Evolutionary conservation across 2,888 invertebrate genomes (phyloP).

Genomic region (Dasypolia templi): DNA sequence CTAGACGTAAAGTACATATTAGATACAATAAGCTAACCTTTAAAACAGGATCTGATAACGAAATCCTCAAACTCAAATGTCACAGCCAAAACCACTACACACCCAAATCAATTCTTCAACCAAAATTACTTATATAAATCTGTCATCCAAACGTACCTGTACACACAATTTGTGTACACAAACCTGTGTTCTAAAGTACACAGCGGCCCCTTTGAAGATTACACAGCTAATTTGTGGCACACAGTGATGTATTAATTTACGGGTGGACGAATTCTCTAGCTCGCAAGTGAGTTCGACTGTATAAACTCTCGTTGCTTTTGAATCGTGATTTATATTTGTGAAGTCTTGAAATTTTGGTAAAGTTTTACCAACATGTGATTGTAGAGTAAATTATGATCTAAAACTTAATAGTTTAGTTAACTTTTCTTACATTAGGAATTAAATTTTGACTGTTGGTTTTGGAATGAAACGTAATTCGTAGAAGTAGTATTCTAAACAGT

Average conservation of each 20-base stretch:
- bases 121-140: conserved; percentile 39
- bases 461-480: conserved; percentile 5
- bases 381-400: conserved; percentile 36
- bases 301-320: conserved; percentile 61
- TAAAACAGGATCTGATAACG: not conserved
- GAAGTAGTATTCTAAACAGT: not conserved
- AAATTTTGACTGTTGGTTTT: conserved; percentile 12
- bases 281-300: conserved; percentile 76
- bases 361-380: conserved; percentile 8
- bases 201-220: conserved; percentile 65
- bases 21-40: not conserved
- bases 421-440: conserved; percentile 10
- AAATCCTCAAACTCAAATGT: conserved; percentile 6
- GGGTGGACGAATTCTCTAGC: conserved; percentile 71
- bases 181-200: conserved; percentile 46
- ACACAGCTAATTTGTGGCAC: conserved; percentile 78
- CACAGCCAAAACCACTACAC: conserved; percentile 21
- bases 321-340: conserved; percentile 45
- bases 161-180: conserved; percentile 50
- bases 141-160: conserved; percentile 58
- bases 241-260: conserved; percentile 77
- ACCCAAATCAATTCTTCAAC: conserved; percentile 33
- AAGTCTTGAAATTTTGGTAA: conserved; percentile 22
- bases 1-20: too few relatives aligned
- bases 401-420: conserved; percentile 25